Conservation (phyloP, 1,140 invertebrate species). For the Drosophila sp. region DNA sequence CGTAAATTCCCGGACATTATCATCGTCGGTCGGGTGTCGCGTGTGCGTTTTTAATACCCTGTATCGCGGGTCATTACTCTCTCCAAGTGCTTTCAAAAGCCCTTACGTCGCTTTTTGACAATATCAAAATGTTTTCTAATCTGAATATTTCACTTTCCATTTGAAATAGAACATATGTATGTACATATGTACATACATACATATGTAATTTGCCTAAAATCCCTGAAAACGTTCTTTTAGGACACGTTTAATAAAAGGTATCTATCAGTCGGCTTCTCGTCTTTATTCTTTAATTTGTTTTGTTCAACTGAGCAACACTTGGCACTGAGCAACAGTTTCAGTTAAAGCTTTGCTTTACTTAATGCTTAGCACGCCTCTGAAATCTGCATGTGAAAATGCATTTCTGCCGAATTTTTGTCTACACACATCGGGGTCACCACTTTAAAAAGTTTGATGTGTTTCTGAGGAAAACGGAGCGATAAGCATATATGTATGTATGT, state of each 20-base stretch:
- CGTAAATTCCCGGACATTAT: constrained; percentile 4
- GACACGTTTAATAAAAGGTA: background rate
- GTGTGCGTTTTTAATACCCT: background rate
- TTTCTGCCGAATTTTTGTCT: background rate
- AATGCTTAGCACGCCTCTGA: too few species aligned
- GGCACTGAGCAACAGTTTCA: background rate
- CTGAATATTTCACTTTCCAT: too few species aligned
- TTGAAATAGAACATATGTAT: too few species aligned
- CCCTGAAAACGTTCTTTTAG: too few species aligned
- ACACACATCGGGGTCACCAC: background rate
- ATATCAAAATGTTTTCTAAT: too few species aligned
- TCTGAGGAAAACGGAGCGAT: too few species aligned
- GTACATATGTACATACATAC: too few species aligned
- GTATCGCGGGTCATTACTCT: background rate
- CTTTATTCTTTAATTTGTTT: background rate
- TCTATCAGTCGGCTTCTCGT: background rate
- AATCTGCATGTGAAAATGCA: too few species aligned
- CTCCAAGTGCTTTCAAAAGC: too few species aligned
- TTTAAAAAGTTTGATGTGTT: background rate
- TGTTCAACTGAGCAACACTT: background rate
- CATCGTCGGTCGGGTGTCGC: background rate
- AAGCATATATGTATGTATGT: too few species aligned
- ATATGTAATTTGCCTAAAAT: too few species aligned
- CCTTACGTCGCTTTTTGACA: too few species aligned
- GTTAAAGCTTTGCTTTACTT: background rate